These are phyloP conservation scores for Patella caerulea DNA, from an alignment of 2,888 invertebrate genomes.

Conservation along the genomic window DNA sequence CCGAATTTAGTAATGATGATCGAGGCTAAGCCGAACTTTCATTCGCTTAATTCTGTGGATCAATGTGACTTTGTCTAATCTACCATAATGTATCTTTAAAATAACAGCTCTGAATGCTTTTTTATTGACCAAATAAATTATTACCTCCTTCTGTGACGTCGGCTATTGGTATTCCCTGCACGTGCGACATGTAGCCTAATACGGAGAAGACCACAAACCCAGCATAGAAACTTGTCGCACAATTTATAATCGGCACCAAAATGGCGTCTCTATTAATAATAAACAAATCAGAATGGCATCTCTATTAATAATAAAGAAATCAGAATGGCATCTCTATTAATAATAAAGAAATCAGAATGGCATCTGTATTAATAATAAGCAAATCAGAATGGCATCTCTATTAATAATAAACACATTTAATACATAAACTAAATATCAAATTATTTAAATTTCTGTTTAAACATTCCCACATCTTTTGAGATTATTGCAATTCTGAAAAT, in stretches of 20 bases:
- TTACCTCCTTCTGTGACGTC: conserved; percentile 75
- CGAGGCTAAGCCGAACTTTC: too few species aligned
- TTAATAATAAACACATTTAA: conserved; percentile 24
- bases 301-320: conserved; percentile 73
- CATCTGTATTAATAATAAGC: conserved; percentile 77
- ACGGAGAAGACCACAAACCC: conserved; percentile 67
- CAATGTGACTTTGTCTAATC: too few species aligned
- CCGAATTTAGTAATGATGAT: too few species aligned
- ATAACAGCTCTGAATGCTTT: too few species aligned
- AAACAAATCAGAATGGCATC: conserved; percentile 83
- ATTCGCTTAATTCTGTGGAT: too few species aligned
- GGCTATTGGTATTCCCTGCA: conserved; percentile 80
- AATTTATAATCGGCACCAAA: conserved; percentile 84
- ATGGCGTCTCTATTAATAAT: conserved; percentile 78
- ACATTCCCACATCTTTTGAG: too few species aligned
- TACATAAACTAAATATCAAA: neutral
- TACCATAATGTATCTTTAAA: too few species aligned
- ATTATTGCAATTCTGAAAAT: neutral
- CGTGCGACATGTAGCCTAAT: conserved; percentile 80
- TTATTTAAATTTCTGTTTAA: neutral
- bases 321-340: conserved; percentile 80
- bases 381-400: conserved; percentile 83
- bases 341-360: conserved; percentile 77
- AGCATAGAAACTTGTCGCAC: conserved; percentile 85
- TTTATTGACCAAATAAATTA: neutral